Conservation (phyloP, 2,797 vertebrate species). For the Okamejei kenojei region DNA sequence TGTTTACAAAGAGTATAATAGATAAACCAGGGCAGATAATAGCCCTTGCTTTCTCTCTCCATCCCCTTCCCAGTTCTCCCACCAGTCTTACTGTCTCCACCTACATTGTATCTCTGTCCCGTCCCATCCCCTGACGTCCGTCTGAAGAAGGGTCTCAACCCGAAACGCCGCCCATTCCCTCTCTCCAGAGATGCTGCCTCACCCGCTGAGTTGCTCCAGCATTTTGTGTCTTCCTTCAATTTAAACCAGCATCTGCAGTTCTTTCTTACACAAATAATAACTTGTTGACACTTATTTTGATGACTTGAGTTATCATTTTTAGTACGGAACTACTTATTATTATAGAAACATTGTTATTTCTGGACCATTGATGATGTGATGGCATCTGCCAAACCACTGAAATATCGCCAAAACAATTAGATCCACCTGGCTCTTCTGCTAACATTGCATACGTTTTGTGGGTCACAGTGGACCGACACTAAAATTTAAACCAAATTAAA, state of each 20-base stretch:
- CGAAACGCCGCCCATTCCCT: no score
- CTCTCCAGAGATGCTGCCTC: no score
- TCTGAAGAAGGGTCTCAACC: no score
- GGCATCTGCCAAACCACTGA: background rate
- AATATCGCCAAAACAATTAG: slow-evolving; percentile 5
- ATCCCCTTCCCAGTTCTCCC: no score
- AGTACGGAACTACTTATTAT: background rate
- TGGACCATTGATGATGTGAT: slow-evolving; percentile 26
- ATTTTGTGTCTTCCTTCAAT: no score
- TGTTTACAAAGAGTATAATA: background rate
- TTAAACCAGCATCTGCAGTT: no score
- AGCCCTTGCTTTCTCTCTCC: no score
- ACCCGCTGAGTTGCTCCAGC: no score
- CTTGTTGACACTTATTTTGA: background rate
- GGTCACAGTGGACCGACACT: background rate
- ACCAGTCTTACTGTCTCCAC: no score
- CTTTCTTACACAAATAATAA: no score
- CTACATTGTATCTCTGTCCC: no score
- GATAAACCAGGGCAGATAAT: background rate
- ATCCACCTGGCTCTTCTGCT: background rate
- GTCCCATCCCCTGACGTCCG: no score
- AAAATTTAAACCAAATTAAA: background rate
- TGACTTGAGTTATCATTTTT: background rate
- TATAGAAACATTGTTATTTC: background rate
- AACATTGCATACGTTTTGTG: background rate